Evolutionary conservation across 2,797 vertebrate species (phyloP).

Genomic region (Poeciliopsis presidionis): DNA sequence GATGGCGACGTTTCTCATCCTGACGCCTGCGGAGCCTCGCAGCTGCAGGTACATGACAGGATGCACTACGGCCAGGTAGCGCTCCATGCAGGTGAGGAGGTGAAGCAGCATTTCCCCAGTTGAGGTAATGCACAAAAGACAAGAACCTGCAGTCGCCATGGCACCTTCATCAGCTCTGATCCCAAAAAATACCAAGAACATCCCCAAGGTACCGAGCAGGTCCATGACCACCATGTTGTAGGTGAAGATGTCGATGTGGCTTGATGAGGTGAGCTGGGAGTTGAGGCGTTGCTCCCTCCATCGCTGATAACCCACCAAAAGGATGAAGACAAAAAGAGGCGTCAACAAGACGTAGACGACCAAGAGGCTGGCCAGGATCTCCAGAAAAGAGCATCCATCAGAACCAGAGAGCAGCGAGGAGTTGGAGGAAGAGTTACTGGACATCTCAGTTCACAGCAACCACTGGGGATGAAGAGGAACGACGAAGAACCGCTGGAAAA

Average conservation of each 20-base stretch:
- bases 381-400: background rate
- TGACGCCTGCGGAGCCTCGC: background rate
- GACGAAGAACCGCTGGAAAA: background rate
- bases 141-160: accelerated
- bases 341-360: background rate
- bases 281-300: background rate
- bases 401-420: no score
- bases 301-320: background rate
- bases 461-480: background rate
- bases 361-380: background rate
- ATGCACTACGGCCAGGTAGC: conserved; percentile 21
- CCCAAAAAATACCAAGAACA: background rate
- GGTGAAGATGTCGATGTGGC: conserved; percentile 14
- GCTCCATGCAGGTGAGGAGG: conserved; percentile 4
- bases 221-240: background rate
- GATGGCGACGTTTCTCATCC: conserved; percentile 12
- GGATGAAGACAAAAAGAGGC: conserved; percentile 6
- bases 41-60: conserved; percentile 17
- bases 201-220: background rate
- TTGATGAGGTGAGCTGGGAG: background rate
- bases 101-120: conserved; percentile 3
- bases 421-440: conserved; percentile 1
- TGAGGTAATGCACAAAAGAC: background rate
- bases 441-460: background rate
- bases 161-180: background rate